A percentile compares a stretch with the other conserved stretches of the same genome.
Evolutionary conservation across 1,140 invertebrate species (phyloP).

Genomic region (Drosophila busckii): DNA sequence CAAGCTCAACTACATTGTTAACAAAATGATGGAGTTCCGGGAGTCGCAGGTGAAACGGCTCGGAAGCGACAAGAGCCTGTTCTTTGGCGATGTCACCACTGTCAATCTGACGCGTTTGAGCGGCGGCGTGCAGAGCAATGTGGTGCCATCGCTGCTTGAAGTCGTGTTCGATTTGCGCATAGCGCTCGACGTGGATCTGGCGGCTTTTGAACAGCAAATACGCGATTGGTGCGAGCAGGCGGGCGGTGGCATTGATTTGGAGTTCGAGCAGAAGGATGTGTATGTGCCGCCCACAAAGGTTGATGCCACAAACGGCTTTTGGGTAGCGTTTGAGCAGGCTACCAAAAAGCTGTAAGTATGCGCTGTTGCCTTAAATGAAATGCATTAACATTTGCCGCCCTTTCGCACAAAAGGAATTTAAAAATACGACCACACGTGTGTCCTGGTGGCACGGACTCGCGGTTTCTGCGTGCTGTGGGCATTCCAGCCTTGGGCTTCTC

Average conservation of each 20-base stretch:
- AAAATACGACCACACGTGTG: constrained; percentile 85
- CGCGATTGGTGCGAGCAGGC: constrained; percentile 89
- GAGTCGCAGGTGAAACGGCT: constrained; percentile 86
- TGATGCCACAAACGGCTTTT: constrained; percentile 86
- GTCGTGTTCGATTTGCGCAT: constrained; percentile 90
- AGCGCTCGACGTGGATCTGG: constrained; percentile 81
- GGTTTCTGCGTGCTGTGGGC: constrained; percentile 86
- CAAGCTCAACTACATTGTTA: constrained; percentile 88
- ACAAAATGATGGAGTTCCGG: constrained; percentile 86
- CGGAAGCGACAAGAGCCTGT: constrained; percentile 81
- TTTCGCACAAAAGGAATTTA: constrained; percentile 70
- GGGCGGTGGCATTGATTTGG: constrained; percentile 86
- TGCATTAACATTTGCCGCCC: no score
- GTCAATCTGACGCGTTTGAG: constrained; percentile 91
- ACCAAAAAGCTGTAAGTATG: constrained; percentile 80
- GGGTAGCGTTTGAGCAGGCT: constrained; percentile 86
- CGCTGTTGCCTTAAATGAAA: not conserved
- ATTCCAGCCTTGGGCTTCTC: constrained; percentile 89
- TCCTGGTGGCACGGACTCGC: constrained; percentile 89
- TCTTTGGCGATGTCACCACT: constrained; percentile 91
- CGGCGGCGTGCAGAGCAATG: constrained; percentile 94
- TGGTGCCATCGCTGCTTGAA: constrained; percentile 89
- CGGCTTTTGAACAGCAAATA: constrained; percentile 84
- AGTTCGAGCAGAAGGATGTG: constrained; percentile 85
- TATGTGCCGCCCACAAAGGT: constrained; percentile 84